Base-by-base conservation (phyloP, 2,113 vertebrate genomes). In the Ctenomys sociabilis region DNA sequence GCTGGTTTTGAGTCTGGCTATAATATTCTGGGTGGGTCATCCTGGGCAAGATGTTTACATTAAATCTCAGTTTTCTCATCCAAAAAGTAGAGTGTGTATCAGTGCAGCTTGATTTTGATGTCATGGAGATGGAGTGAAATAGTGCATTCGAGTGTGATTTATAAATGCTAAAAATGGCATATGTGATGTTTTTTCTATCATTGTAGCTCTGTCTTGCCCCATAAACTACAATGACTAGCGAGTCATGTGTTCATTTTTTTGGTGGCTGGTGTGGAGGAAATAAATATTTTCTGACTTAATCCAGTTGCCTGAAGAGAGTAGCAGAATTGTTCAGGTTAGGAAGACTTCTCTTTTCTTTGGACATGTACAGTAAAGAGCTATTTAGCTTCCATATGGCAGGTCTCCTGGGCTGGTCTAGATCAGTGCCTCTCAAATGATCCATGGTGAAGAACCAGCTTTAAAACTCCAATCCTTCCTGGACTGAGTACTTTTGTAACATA, bases 341-440 rank as follows among this genome's bases (percentile, higher is more conserved):
- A 84, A 78, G 68, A 73, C 37, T 61, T 45, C 37, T 68, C 52
- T 85, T 88, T 81, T 59, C 43, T 81, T 85, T 85, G 66, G 64
- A 57, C 85, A 91, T 66, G 35, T 17, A n/a, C n/a, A 88, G 26
- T 43, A 54, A 91, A 54, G 35, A 28, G 43, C 26, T 66, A 73
- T 90, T 82, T 97, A 72, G 30, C 17, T 89, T 85, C 24, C 21
- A 64, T 64, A 40, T 96, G 49, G 24, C 54, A 92, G 57, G 54
- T 3, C 26, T 92, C 28, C 28, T 82, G 88, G 77, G 7, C 28
- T 21, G 37, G 64, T 61, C 35, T 77, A 88, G 28, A 77, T 73
- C 64, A 61, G 22, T 17, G 43, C 19, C 92, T 95, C 16, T 57
- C 26, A 43, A 81, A 24, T 21, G 73, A 89, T 43, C 21, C 35